Conservation (phyloP, 2,888 invertebrate species). For the Lasioglossum leucozonium region DNA sequence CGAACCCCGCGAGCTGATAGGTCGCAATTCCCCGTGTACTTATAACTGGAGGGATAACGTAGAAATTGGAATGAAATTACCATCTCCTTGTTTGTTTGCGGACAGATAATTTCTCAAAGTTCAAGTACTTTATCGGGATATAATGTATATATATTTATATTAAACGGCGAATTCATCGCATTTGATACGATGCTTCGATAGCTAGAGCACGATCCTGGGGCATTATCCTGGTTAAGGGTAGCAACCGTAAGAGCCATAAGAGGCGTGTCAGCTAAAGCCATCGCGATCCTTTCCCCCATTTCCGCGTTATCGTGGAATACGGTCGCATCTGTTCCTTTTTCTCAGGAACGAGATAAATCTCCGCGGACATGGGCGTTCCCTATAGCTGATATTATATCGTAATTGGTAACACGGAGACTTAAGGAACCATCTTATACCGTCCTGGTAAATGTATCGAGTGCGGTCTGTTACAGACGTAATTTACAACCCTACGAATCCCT, state of each 20-base stretch:
- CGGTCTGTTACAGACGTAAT: slow-evolving; percentile 76
- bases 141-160: not conserved
- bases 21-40: not conserved
- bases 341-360: slow-evolving; percentile 17
- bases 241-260: not conserved
- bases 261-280: not conserved
- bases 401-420: slow-evolving; percentile 40
- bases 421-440: slow-evolving; percentile 45
- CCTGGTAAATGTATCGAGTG: slow-evolving; percentile 71
- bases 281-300: not conserved
- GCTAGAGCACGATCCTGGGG: not conserved
- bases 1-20: not conserved
- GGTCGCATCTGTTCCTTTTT: not conserved
- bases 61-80: not conserved
- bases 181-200: not conserved
- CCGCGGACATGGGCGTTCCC: not conserved
- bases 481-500: slow-evolving; percentile 68
- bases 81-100: not conserved
- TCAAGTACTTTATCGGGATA: not conserved
- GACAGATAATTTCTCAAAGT: not conserved
- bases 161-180: not conserved
- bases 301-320: not conserved
- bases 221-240: not conserved
- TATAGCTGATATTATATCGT: slow-evolving; percentile 9
- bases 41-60: not conserved